A percentile compares a stretch with the other conserved stretches of the same genome.
Conservation (phyloP, 2,113 vertebrate species). For the Lipotes vexillifer region DNA sequence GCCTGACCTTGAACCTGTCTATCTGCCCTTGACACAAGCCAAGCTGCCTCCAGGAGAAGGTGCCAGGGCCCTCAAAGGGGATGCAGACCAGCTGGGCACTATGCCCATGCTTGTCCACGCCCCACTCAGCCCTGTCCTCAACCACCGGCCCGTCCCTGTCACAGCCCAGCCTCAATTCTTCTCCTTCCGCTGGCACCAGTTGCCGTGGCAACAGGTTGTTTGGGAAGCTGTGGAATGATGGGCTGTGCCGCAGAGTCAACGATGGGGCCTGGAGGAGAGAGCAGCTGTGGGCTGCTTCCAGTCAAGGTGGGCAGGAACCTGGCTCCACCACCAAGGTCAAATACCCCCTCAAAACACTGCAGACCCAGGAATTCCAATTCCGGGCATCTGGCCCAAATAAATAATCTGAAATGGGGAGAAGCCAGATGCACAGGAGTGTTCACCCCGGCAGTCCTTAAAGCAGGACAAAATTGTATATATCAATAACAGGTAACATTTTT, state of each 20-base stretch:
- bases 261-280: slow-evolving; percentile 25
- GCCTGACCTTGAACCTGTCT: background rate
- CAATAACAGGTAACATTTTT: background rate
- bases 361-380: background rate
- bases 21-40: background rate
- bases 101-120: accelerated
- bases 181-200: slow-evolving; percentile 18
- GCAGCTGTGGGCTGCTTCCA: background rate
- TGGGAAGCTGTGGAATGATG: slow-evolving; percentile 29
- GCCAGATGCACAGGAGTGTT: background rate
- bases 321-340: background rate
- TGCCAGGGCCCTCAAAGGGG: background rate
- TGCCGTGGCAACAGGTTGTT: slow-evolving; percentile 51
- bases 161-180: slow-evolving; percentile 15
- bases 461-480: background rate
- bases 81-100: background rate
- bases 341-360: background rate
- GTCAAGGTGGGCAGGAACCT: background rate
- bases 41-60: background rate
- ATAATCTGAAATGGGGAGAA: background rate
- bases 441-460: background rate
- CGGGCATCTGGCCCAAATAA: background rate
- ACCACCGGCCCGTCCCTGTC: background rate
- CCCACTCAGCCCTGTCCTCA: background rate
- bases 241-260: background rate